phyloP scores from a whole-genome alignment of 2,797 vertebrate genomes.

The Xiphorhynchus erythropygius region DNA sequence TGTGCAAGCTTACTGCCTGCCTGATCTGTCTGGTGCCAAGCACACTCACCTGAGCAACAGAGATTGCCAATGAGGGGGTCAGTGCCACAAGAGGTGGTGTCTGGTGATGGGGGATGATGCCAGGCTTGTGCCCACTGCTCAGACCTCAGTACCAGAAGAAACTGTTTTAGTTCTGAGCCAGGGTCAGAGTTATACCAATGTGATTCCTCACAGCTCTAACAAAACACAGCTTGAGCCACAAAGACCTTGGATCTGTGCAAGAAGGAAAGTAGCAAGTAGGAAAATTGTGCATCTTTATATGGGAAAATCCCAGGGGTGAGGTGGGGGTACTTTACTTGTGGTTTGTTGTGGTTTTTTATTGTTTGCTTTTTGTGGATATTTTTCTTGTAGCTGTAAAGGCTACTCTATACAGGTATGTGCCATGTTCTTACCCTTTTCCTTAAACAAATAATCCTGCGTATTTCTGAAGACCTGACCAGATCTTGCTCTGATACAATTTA shows the following conservation, averaged over 20 bases:
- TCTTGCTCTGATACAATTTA: not conserved
- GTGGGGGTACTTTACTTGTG: not conserved
- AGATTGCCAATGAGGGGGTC: not conserved
- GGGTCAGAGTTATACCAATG: not conserved
- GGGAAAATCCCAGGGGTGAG: not conserved
- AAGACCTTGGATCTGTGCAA: not conserved
- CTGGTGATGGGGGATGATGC: not conserved
- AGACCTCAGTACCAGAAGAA: not conserved
- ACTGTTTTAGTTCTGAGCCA: not conserved
- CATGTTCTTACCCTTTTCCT: fast-evolving
- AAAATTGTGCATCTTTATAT: not conserved
- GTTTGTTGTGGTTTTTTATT: no score
- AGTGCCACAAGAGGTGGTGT: not conserved
- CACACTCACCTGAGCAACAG: not conserved
- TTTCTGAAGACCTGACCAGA: not conserved
- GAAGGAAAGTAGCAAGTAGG: not conserved
- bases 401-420: not conserved
- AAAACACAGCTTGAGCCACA: not conserved
- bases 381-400: not conserved
- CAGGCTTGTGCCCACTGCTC: fast-evolving
- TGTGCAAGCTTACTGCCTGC: not conserved
- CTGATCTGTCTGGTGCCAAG: not conserved
- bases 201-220: not conserved
- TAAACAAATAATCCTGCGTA: not conserved
- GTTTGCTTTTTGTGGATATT: not conserved